These are phyloP conservation scores for Amphiura filiformis DNA, from an alignment of 35 echinoderm and acorn worm species.

Conservation along the genomic window DNA sequence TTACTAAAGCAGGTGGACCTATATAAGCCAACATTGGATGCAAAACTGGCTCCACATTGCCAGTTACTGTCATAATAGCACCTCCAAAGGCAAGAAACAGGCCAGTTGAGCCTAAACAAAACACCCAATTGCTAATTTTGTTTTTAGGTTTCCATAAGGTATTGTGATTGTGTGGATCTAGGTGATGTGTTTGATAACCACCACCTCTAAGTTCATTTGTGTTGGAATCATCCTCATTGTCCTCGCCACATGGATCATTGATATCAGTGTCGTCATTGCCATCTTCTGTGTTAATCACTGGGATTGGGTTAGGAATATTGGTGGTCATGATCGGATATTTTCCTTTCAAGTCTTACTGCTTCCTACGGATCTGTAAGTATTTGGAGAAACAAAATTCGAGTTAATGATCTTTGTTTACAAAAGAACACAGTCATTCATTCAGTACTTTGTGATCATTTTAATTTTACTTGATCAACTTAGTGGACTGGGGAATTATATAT, in stretches of 20 bases:
- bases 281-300: background rate
- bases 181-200: background rate
- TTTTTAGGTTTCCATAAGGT: background rate
- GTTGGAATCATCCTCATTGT: background rate
- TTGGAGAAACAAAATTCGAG: no score
- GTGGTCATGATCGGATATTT: background rate
- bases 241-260: background rate
- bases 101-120: background rate
- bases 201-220: background rate
- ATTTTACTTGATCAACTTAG: no score
- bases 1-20: background rate
- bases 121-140: background rate
- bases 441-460: no score
- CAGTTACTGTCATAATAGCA: background rate
- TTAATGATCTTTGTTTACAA: no score
- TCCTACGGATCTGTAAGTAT: no score
- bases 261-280: background rate
- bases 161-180: background rate
- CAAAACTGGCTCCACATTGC: background rate
- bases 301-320: background rate
- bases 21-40: background rate
- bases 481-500: no score
- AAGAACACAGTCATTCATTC: no score
- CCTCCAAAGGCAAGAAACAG: constrained; percentile 8
- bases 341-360: no score